These are phyloP conservation scores for Lagopus muta DNA, from an alignment of 2,113 vertebrate genomes.

Conservation along the genomic window DNA sequence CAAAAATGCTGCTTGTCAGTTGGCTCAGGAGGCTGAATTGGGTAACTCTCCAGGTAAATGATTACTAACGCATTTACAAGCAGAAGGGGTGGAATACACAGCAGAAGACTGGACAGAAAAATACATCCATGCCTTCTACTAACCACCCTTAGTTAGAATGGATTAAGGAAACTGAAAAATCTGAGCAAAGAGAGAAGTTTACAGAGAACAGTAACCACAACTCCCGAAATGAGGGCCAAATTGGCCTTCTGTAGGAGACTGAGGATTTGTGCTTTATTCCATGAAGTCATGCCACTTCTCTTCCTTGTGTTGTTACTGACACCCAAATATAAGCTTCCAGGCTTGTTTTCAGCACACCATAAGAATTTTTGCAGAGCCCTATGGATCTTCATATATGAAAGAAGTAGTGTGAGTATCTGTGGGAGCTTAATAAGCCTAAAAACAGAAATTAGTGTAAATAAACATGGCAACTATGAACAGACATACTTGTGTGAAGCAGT, in stretches of 20 bases:
- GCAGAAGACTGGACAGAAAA: background rate
- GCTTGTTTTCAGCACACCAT: background rate
- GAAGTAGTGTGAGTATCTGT: background rate
- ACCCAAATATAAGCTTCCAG: background rate
- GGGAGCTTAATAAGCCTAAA: background rate
- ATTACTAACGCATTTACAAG: too few species aligned
- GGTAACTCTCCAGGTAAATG: too few species aligned
- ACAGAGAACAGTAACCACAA: background rate
- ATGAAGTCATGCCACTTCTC: background rate
- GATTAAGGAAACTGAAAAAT: background rate
- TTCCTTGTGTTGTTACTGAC: background rate
- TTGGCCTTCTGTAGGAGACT: fast-evolving
- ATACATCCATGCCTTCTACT: background rate
- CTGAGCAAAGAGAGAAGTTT: background rate
- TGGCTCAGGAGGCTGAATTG: too few species aligned
- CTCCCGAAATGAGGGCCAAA: background rate
- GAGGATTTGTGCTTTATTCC: background rate
- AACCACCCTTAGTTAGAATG: background rate
- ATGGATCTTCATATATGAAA: background rate
- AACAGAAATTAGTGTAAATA: background rate
- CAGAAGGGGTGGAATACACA: background rate
- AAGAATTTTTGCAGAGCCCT: background rate
- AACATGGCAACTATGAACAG: too few species aligned
- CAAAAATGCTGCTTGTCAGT: background rate
- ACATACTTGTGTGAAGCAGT: background rate